Evolutionary conservation across 2,113 vertebrate species (phyloP), one percentile per base, ranked within the genome.

Genomic region (Syrrhaptes paradoxus): DNA sequence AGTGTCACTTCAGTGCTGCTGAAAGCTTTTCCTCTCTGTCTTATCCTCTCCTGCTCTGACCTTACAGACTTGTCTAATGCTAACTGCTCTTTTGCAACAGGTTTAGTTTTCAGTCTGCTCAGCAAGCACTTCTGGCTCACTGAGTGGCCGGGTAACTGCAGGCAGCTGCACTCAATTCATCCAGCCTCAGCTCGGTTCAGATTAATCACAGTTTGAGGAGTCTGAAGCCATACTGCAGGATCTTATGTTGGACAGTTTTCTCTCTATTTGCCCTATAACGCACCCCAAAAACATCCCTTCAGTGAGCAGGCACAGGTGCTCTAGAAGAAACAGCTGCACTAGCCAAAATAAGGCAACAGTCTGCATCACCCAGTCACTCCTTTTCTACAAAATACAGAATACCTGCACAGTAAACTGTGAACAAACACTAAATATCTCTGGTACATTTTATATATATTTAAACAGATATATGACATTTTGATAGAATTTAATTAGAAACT

Each of bases 121-220:
- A 49, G 13, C 18, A n/a, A 52, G 6, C 1, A 9, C 6, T 34
- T 46, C 17, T 36, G 55, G 5, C 36, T 55, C 52, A 22, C 7
- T 0, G 2, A 57, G 41, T 0, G 0, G 15, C 18, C 26, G 15
- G 38, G 11, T 25, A 75, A 43, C 31, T 2, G 2, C 66, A 49
- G 17, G 62, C 10, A 82, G 26, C n/a, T 34, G 13, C 43, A 49
- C 31, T 36, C 38, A 11, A 19, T 1, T 2, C 34, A 31, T 54
- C n/a, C 58, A 72, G 34, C 8, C 72, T 85, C 87, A 63, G n/a
- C 13, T 73, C 29, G 14, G 10, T 15, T 59, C 25, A 48, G 10
- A 31, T 36, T 11, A 55, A 38, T 31, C 14, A 11, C 15, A 80
- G 34, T 10, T 19, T 26, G 29, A 63, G 62, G 48, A 26, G 15